phyloP scores from a whole-genome alignment of 2,797 vertebrate genomes.

The Amniataba percoides region DNA sequence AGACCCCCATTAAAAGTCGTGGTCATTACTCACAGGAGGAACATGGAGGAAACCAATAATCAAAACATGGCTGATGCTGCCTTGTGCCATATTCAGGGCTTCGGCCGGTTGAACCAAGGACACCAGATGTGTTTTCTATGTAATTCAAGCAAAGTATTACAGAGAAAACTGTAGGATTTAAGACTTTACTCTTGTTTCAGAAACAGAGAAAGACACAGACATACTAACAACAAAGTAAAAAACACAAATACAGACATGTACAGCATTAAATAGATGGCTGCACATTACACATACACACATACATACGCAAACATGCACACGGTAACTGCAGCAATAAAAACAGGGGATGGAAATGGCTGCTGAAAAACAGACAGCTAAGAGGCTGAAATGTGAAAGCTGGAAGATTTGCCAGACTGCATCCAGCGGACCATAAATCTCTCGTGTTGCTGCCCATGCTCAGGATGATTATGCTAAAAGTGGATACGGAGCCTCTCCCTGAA shows the following conservation, averaged over 20 bases:
- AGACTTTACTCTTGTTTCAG: neutral
- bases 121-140: conserved; percentile 14
- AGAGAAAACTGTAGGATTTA: neutral
- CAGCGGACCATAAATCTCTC: conserved; percentile 69
- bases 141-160: conserved; percentile 36
- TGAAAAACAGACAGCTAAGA: conserved; percentile 49
- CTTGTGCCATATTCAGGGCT: conserved; percentile 44
- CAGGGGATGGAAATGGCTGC: conserved; percentile 8
- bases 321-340: neutral
- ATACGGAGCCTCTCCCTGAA: conserved; percentile 65
- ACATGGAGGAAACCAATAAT: conserved; percentile 78
- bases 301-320: conserved; percentile 1
- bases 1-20: conserved; percentile 79
- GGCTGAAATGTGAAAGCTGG: conserved; percentile 62
- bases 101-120: conserved; percentile 39
- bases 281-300: neutral
- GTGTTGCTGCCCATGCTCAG: conserved; percentile 68
- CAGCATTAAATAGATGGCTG: neutral
- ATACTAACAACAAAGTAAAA: neutral
- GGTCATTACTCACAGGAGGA: conserved; percentile 81
- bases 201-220: neutral
- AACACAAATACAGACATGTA: neutral
- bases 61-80: conserved; percentile 67
- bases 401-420: conserved; percentile 68
- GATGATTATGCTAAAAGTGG: conserved; percentile 75